Evolutionary conservation across 2,113 vertebrate genomes (phyloP).

Genomic region (Carlito syrichta): DNA sequence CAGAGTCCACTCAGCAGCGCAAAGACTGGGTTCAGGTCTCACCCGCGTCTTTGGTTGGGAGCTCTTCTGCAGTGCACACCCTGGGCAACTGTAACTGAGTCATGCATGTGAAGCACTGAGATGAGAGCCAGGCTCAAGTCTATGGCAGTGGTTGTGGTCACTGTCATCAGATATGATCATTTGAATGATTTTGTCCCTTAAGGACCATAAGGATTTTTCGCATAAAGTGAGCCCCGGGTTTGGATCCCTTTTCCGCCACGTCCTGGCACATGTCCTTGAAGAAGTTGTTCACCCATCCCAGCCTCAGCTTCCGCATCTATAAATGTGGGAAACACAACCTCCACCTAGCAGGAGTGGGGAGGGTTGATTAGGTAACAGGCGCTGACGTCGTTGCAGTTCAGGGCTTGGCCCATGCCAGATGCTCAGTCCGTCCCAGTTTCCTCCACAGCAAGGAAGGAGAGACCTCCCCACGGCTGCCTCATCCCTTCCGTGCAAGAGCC

Average conservation of each 20-base stretch:
- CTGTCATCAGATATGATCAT: no score
- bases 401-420: background rate
- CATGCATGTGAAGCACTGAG: background rate
- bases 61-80: background rate
- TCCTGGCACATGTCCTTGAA: background rate
- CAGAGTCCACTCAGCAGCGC: background rate
- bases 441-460: background rate
- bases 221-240: background rate
- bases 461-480: background rate
- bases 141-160: background rate
- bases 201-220: background rate
- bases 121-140: background rate
- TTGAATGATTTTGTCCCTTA: background rate
- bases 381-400: background rate
- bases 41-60: no score
- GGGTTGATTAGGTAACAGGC: rapidly evolving
- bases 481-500: no score
- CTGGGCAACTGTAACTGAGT: background rate
- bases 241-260: background rate
- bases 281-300: background rate
- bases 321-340: background rate
- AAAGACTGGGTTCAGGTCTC: background rate
- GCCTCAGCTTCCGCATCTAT: background rate
- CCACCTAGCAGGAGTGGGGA: background rate
- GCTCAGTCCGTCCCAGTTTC: background rate